These are phyloP conservation scores for Xerus inauris DNA, from an alignment of 2,113 vertebrate genomes.

Conservation along the genomic window DNA sequence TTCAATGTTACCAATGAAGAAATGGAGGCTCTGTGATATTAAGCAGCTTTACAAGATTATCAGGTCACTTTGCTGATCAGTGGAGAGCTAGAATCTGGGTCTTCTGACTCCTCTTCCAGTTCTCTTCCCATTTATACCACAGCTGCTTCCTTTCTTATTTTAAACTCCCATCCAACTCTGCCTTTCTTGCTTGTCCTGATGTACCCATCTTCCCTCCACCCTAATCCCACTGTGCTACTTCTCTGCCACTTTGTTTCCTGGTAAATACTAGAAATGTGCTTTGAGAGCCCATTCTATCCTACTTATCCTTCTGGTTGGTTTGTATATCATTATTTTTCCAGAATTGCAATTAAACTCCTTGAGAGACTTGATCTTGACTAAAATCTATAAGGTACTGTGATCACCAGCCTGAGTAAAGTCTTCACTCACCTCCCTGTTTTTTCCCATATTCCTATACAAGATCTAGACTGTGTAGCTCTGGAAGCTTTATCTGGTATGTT, in stretches of 20 bases:
- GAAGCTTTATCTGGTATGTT: conserved; percentile 25
- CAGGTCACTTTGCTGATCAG: background rate
- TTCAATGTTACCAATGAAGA: background rate
- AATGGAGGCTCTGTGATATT: background rate
- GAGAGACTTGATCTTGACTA: conserved; percentile 30
- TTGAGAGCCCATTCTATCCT: background rate
- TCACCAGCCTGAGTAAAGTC: conserved; percentile 40
- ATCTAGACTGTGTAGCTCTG: background rate
- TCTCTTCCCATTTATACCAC: background rate
- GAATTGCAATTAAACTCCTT: background rate
- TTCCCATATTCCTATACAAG: background rate
- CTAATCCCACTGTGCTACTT: background rate
- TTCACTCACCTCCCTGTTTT: background rate
- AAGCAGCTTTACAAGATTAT: background rate
- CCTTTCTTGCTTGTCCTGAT: background rate
- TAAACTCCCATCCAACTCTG: background rate
- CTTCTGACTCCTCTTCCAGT: background rate
- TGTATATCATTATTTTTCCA: background rate
- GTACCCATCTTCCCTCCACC: background rate
- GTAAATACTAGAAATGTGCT: background rate
- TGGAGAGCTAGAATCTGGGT: background rate
- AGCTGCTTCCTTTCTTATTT: background rate
- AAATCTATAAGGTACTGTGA: background rate
- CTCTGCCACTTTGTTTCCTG: background rate
- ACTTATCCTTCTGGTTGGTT: background rate